Base-by-base conservation (phyloP, 1,140 invertebrate genomes). In the Metaphire vulgaris region DNA sequence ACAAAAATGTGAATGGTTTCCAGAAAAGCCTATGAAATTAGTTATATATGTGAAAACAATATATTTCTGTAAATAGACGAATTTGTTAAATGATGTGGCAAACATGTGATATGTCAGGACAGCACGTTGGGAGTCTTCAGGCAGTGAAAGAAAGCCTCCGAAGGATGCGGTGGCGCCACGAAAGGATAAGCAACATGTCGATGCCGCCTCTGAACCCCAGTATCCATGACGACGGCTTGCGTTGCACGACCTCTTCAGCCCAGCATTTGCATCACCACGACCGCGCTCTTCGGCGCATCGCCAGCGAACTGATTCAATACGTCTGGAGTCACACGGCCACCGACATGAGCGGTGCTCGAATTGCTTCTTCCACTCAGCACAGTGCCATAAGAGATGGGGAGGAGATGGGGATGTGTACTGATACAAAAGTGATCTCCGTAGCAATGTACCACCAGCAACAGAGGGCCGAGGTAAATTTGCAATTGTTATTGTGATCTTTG, bases 391-490 rank as follows among this genome's bases (percentile, higher is more conserved):
- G 6, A 56, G 65, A 77, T 30, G 56, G 77, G 74, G 67, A 70
- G 30, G 56, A 32, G 68, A 16, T 68, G 66, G 29, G 80, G 71
- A 77, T 79, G 32, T 77, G 72, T 64, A 80, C 85, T 66, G 82
- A 85, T 31, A 83, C 83, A 16, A 76, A 79, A 16, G 76, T 81
- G 33, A 76, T 88, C 34, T 79, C 82, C 41, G 72, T 79, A n/a
- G 86, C 88, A 2, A 82, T 89, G 79, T 76, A 83, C 34, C 80
- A 82, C 33, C 88, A 89, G 69, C 88, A 88, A 69, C 78, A 81
- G 21, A 83, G 88, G 76, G 88, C 88, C 0, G 82, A 87, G 81
- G 86, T 88, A 76, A 72, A 75, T 33, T 15, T 31, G 76, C n/a
- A 34, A 69, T 70, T 72, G 33, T 72, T 34, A 73, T 72, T 70